Percentiles rank a stretch among this genome's conserved stretches.
These are phyloP conservation scores for Noturus placidus DNA, from an alignment of 2,113 vertebrate species.

Conservation along the genomic window DNA sequence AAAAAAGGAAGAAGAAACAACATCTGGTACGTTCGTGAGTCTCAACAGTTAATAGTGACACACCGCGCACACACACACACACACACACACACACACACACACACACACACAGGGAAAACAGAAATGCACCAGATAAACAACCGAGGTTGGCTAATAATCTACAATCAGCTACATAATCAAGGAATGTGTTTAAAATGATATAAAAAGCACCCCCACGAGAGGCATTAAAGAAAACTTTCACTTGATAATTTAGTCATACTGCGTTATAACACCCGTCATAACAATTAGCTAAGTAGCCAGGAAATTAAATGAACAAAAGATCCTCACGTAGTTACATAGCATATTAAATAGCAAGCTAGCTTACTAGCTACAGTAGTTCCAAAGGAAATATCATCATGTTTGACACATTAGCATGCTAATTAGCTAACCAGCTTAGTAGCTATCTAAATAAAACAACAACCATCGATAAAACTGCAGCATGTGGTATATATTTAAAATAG, in stretches of 20 bases:
- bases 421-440: not conserved
- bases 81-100: slow-evolving; percentile 19
- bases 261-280: not conserved
- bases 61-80: not conserved
- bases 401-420: not conserved
- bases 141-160: not conserved
- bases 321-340: not conserved
- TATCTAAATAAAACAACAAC: not conserved
- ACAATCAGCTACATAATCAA: not conserved
- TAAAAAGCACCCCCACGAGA: not conserved
- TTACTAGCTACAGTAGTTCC: not conserved
- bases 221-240: too few relatives aligned
- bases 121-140: not conserved
- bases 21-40: slow-evolving; percentile 70
- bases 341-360: not conserved
- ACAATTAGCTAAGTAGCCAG: not conserved
- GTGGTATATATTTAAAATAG: not conserved
- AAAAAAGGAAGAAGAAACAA: slow-evolving; percentile 63
- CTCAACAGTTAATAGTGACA: not conserved
- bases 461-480: not conserved
- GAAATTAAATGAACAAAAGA: not conserved
- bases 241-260: too few relatives aligned
- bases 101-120: not conserved
- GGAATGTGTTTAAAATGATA: not conserved
- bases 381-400: not conserved